These are phyloP conservation scores for Coremacera marginata DNA, from an alignment of 2,888 invertebrate species.

Conservation along the genomic window DNA sequence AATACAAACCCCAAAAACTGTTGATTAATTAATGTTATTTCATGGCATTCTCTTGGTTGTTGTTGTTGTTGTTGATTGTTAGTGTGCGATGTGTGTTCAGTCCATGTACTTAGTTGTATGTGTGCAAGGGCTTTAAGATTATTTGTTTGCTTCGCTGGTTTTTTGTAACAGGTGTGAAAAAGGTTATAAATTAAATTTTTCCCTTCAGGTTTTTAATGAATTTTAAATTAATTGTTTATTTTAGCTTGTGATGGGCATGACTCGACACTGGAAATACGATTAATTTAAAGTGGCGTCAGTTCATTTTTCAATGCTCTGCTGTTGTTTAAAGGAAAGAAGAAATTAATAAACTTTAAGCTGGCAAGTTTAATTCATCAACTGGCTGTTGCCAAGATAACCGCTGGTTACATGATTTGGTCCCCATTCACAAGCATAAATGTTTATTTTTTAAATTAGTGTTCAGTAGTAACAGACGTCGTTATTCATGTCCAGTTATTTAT, in stretches of 20 bases:
- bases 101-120: background rate
- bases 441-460: background rate
- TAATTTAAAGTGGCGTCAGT: no score
- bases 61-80: background rate
- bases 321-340: no score
- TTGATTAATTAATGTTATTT: slow-evolving; percentile 11
- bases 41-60: background rate
- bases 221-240: slow-evolving; percentile 16
- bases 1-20: background rate
- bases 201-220: background rate
- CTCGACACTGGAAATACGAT: background rate
- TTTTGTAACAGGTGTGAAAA: slow-evolving; percentile 8
- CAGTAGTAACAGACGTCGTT: no score
- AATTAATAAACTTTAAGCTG: no score
- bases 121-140: background rate
- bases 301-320: no score
- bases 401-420: background rate
- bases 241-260: background rate
- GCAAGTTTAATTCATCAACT: no score
- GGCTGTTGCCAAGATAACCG: no score
- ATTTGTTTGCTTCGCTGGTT: background rate
- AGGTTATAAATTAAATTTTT: background rate
- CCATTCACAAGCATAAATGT: background rate
- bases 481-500: no score
- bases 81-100: background rate